Evolutionary conservation across 2,113 vertebrate species (phyloP), one percentile per base, ranked within the genome.

Genomic region (Pygoscelis antarcticus): DNA sequence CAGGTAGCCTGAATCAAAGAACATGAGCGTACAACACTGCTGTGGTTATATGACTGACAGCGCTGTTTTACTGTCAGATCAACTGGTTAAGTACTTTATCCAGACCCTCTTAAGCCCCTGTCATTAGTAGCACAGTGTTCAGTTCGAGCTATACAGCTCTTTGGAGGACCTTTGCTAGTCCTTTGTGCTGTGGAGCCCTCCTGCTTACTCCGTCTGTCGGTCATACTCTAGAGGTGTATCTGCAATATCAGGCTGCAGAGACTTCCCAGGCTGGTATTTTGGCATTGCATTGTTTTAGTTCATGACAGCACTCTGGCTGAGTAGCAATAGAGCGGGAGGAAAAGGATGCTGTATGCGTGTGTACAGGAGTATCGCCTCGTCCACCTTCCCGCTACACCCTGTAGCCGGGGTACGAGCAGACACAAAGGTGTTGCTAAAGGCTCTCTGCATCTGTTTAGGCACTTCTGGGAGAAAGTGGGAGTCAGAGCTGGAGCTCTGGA

Each of bases 401-500:
- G 16, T 29, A 77, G 75, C 23, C 0, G 1, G 79, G 44, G 93
- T 96, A 51, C 44, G 42, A 83, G 70, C 55, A 84, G 72, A 51
- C 70, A 69, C n/a, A 22, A 17, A 11, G 15, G 34, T 82, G 64
- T 92, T 88, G 68, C 57, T 93, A 9, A 88, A 34, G 55, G n/a
- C 44, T 85, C 34, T 92, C 40, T 94, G 52, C 18, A 3, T 94
- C 83, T 87, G 55, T 85, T 44, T 57, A 99, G 99, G 98, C 97
- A 16, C 98, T 99, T 61, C 97, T 99, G 6, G 99, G 98, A 54
- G 99, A 99, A 27, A 98, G 98, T 2, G 97, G 98, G 2, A 97
- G 97, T 94, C 99, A 98, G 95, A 98, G 97, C 72, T 99, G 99
- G 99, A 98, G 98, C 93, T 87, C 98, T 13, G 98, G 98, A 70